phyloP scores from a whole-genome alignment of 2,888 invertebrate species.

The Lycaena phlaeas region DNA sequence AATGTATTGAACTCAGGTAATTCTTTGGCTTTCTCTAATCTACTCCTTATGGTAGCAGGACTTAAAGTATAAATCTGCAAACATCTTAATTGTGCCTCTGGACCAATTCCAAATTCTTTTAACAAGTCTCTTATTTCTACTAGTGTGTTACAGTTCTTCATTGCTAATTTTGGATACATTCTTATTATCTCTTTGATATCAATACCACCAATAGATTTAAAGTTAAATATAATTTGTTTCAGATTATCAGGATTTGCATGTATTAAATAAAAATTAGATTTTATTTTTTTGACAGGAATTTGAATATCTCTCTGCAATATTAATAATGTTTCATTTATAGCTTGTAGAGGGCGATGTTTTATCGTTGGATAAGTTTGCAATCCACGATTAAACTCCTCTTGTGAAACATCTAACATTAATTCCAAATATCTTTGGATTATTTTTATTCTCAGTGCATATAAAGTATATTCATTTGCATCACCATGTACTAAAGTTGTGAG shows the following conservation, averaged over 20 bases:
- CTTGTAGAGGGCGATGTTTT: slow-evolving; percentile 53
- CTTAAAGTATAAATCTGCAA: slow-evolving; percentile 49
- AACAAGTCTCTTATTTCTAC: slow-evolving; percentile 44
- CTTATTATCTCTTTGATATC: slow-evolving; percentile 59
- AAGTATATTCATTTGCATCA: slow-evolving; percentile 38
- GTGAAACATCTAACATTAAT: slow-evolving; percentile 45
- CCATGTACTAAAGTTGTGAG: slow-evolving; percentile 48
- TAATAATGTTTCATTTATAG: slow-evolving; percentile 47
- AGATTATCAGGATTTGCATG: slow-evolving; percentile 59
- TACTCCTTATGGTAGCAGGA: slow-evolving; percentile 44
- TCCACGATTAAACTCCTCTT: slow-evolving; percentile 49
- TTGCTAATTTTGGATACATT: slow-evolving; percentile 51
- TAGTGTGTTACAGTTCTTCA: slow-evolving; percentile 38
- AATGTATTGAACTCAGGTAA: slow-evolving; percentile 56
- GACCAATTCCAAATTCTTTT: slow-evolving; percentile 42
- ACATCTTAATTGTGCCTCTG: slow-evolving; percentile 59
- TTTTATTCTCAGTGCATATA: slow-evolving; percentile 46
- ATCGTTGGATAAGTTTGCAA: slow-evolving; percentile 56
- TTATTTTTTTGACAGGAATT: slow-evolving; percentile 52
- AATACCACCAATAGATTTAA: slow-evolving; percentile 49
- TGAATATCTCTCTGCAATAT: slow-evolving; percentile 45
- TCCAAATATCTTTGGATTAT: slow-evolving; percentile 60
- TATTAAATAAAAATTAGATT: slow-evolving; percentile 52
- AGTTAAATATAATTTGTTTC: slow-evolving; percentile 40
- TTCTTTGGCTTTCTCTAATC: slow-evolving; percentile 41